phyloP scores from a whole-genome alignment of 1,140 invertebrate species.

The Hypothenemus hampei region DNA sequence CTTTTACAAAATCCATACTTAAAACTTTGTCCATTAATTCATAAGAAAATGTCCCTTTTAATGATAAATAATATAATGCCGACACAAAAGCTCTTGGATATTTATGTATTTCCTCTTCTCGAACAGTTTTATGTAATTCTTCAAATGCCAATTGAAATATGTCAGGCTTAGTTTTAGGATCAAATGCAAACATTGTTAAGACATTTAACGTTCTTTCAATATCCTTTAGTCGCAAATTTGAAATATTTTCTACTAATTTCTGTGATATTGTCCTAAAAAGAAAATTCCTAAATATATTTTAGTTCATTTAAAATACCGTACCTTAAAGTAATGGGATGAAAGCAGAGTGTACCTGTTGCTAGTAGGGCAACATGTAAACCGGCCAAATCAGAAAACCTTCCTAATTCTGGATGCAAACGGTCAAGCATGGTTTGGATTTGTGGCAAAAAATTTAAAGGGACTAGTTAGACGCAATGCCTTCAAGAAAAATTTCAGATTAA shows the following conservation, averaged over 20 bases:
- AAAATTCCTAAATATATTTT: background rate
- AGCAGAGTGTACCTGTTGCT: slow-evolving; percentile 44
- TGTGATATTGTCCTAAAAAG: slow-evolving; percentile 24
- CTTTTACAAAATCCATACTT: slow-evolving; percentile 45
- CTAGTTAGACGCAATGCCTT: slow-evolving; percentile 31
- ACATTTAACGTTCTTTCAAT: slow-evolving; percentile 54
- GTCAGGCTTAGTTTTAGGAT: slow-evolving; percentile 41
- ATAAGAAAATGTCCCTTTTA: slow-evolving; percentile 48
- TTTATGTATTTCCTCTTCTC: slow-evolving; percentile 47
- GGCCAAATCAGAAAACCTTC: slow-evolving; percentile 44
- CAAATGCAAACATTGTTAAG: slow-evolving; percentile 49
- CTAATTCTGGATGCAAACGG: slow-evolving; percentile 40
- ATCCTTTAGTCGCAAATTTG: slow-evolving; percentile 54
- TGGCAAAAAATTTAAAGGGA: slow-evolving; percentile 12
- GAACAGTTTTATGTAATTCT: slow-evolving; percentile 47
- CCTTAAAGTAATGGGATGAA: slow-evolving; percentile 27
- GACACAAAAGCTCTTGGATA: slow-evolving; percentile 46
- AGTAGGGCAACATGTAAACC: slow-evolving; percentile 53
- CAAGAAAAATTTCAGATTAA: slow-evolving; percentile 14
- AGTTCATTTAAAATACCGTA: background rate
- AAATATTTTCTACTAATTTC: slow-evolving; percentile 29
- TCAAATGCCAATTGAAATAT: slow-evolving; percentile 47
- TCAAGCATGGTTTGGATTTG: slow-evolving; percentile 29
- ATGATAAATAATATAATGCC: slow-evolving; percentile 48
- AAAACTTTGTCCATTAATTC: slow-evolving; percentile 49